These are phyloP conservation scores for Tachycineta bicolor DNA, from an alignment of 2,113 vertebrate genomes.

Conservation along the genomic window DNA sequence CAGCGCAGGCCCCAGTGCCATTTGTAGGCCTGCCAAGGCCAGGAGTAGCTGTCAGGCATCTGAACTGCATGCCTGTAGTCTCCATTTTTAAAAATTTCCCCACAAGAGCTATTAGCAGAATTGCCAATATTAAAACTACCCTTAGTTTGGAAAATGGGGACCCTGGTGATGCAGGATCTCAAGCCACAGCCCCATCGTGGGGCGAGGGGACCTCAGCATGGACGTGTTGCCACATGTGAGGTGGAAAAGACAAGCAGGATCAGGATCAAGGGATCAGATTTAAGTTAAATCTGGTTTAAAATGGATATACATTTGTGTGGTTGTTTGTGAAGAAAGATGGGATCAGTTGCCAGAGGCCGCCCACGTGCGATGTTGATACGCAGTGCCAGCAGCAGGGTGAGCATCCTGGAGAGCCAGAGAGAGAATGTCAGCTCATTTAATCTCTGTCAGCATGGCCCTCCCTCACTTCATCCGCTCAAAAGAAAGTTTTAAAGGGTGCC, in stretches of 20 bases:
- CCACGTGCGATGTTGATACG: neutral
- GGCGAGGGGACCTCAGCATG: rapidly evolving
- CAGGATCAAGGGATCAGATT: neutral
- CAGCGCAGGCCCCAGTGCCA: rapidly evolving
- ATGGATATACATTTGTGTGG: neutral
- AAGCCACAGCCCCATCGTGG: rapidly evolving
- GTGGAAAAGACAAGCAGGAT: neutral
- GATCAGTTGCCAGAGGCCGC: neutral
- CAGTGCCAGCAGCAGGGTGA: neutral
- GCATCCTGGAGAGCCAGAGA: neutral
- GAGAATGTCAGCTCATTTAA: slow-evolving; percentile 19
- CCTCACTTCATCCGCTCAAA: neutral
- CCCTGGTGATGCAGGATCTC: rapidly evolving
- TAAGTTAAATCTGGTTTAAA: neutral
- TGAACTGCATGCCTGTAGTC: neutral
- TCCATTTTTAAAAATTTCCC: neutral
- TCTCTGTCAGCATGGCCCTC: slow-evolving; percentile 15
- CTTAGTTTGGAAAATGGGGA: neutral
- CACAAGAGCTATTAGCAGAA: neutral
- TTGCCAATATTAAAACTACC: neutral
- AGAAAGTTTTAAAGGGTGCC: neutral
- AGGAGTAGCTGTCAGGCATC: neutral
- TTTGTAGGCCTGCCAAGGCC: neutral
- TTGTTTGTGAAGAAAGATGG: neutral
- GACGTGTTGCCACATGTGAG: neutral